These are phyloP conservation scores for Drosophila imparisetae DNA, from an alignment of 2,888 invertebrate genomes.

Conservation along the genomic window DNA sequence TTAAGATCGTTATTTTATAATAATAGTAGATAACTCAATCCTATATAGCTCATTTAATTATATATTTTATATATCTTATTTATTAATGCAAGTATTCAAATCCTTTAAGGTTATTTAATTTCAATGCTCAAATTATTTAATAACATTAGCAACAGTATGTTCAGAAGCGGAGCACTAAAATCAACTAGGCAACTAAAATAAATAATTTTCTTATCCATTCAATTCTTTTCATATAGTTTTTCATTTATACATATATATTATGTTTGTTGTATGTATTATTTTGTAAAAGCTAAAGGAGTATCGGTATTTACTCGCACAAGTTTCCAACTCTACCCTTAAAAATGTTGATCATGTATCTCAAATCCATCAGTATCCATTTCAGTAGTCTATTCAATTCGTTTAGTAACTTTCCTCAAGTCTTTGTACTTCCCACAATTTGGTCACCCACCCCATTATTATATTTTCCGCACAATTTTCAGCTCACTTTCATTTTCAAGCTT, in stretches of 20 bases:
- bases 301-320: not conserved
- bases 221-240: not conserved
- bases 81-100: not conserved
- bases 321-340: not conserved
- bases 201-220: not conserved
- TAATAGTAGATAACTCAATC: not conserved
- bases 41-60: not conserved
- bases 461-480: slow-evolving; percentile 17
- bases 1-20: fast-evolving
- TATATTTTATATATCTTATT: not conserved
- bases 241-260: not conserved
- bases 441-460: slow-evolving; percentile 2
- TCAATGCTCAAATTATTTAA: not conserved
- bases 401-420: slow-evolving; percentile 13
- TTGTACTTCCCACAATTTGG: slow-evolving; percentile 14
- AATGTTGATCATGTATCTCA: slow-evolving; percentile 6
- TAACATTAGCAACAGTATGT: not conserved
- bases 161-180: not conserved
- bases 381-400: slow-evolving; percentile 11
- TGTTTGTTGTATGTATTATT: not conserved
- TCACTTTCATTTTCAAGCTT: slow-evolving; percentile 36
- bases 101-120: not conserved
- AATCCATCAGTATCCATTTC: slow-evolving; percentile 8
- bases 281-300: not conserved
- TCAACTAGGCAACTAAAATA: not conserved